A percentile compares a stretch with the other conserved stretches of the same genome.
Evolutionary conservation across 2,113 vertebrate genomes (phyloP).

Genomic region (Xiphorhynchus elegans): DNA sequence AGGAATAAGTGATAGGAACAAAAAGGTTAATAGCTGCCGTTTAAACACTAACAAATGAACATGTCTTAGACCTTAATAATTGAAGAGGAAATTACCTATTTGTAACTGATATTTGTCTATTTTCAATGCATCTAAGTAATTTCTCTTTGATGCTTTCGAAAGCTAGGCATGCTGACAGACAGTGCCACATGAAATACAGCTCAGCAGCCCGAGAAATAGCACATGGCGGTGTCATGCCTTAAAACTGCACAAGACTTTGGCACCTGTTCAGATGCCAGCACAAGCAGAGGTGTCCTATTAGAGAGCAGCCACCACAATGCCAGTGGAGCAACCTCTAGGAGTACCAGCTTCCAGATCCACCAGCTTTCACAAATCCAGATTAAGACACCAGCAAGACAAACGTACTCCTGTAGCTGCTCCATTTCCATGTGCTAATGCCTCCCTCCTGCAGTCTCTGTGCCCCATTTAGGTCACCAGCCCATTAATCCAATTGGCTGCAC

Average conservation of each 20-base stretch:
- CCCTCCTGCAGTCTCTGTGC: background rate
- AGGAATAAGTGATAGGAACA: background rate
- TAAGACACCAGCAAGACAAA: background rate
- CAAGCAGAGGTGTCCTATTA: background rate
- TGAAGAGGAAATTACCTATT: background rate
- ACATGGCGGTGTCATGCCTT: background rate
- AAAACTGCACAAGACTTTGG: background rate
- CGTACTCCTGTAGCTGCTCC: background rate
- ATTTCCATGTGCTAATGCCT: background rate
- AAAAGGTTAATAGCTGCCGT: constrained; percentile 44
- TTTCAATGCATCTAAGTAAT: background rate
- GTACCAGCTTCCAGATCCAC: rapidly evolving
- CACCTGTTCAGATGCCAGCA: background rate
- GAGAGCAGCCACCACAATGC: background rate
- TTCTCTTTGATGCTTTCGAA: background rate
- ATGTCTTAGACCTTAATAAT: background rate
- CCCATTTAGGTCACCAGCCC: rapidly evolving
- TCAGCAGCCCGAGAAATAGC: background rate
- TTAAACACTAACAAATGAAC: constrained; percentile 33
- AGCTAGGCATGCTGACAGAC: background rate
- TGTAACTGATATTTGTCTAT: background rate
- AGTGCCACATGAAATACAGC: background rate
- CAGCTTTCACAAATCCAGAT: background rate
- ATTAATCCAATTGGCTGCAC: background rate
- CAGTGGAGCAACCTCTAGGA: background rate